phyloP scores from a whole-genome alignment of 2,797 vertebrate species.

The Myotis vivesi region DNA sequence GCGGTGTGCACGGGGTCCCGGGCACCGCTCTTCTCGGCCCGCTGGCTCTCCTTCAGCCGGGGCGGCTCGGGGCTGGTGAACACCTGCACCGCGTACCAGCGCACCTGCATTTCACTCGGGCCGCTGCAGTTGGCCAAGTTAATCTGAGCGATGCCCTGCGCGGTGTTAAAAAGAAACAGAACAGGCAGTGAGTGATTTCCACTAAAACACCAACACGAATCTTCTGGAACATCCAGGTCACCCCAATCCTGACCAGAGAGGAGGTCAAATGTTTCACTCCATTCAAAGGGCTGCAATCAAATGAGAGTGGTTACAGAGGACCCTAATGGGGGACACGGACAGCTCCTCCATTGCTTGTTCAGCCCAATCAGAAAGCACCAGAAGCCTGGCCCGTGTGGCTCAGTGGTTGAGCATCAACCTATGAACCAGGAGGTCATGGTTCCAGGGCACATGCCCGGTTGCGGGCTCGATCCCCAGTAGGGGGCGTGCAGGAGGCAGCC shows the following conservation, averaged over 20 bases:
- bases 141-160: conserved; percentile 94
- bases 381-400: too few relatives aligned
- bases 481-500: too few relatives aligned
- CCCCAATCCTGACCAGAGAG: not conserved
- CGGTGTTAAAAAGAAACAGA: not conserved
- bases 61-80: conserved; percentile 85
- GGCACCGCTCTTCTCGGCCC: conserved; percentile 68
- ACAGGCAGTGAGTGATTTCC: not conserved
- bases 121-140: conserved; percentile 89
- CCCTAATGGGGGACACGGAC: not conserved
- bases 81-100: conserved; percentile 92
- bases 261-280: not conserved
- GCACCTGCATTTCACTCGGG: conserved; percentile 91
- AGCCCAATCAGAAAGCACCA: not conserved
- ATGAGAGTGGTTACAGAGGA: not conserved
- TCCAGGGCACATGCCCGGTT: too few relatives aligned
- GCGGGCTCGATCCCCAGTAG: too few relatives aligned
- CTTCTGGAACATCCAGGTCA: not conserved
- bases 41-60: conserved; percentile 80
- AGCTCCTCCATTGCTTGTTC: not conserved
- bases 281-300: not conserved
- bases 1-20: conserved; percentile 73
- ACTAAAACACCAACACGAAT: not conserved
- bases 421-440: too few relatives aligned
- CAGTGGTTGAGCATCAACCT: too few relatives aligned